A percentile compares a stretch with the other conserved stretches of the same genome.
Evolutionary conservation across 2,888 invertebrate genomes (phyloP).

Genomic region (Hirtodrosophila trivittata): DNA sequence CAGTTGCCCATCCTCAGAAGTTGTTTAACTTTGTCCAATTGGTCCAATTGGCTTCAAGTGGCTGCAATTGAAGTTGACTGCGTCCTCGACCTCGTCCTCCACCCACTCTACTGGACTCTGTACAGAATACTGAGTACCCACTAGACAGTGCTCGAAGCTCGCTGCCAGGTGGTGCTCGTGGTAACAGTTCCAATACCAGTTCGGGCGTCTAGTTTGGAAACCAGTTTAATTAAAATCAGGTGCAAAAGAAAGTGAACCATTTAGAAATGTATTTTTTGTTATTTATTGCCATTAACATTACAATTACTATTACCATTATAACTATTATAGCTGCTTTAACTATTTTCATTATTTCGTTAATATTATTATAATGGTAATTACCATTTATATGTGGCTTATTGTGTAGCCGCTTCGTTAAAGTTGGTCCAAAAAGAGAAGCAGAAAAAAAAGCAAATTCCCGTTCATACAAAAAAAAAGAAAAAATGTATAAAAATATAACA

Average conservation of each 20-base stretch:
- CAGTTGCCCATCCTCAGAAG: no score
- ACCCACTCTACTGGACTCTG: no score
- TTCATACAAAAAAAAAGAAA: conserved; percentile 9
- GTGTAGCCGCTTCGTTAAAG: conserved; percentile 9
- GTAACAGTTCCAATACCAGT: conserved; percentile 28
- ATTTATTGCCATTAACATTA: conserved; percentile 21
- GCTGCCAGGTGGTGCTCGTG: neutral
- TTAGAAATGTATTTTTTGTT: conserved; percentile 52
- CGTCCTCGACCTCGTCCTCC: no score
- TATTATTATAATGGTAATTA: conserved; percentile 31
- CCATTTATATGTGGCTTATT: conserved; percentile 25
- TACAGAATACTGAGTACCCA: no score
- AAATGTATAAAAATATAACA: neutral
- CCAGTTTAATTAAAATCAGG: conserved; percentile 71
- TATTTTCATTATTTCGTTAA: conserved; percentile 9
- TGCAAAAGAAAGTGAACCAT: conserved; percentile 77
- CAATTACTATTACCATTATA: conserved; percentile 6
- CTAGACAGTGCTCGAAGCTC: no score
- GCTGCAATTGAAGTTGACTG: no score
- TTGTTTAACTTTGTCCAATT: no score
- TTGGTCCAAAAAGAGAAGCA: conserved; percentile 3
- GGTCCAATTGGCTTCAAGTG: no score
- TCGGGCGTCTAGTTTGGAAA: conserved; percentile 43
- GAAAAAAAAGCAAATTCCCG: neutral
- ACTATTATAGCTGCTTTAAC: neutral